Percentiles rank a stretch among this genome's conserved stretches.
phyloP scores from a whole-genome alignment of 2,888 invertebrate genomes.

The Alviniconcha strummeri region DNA sequence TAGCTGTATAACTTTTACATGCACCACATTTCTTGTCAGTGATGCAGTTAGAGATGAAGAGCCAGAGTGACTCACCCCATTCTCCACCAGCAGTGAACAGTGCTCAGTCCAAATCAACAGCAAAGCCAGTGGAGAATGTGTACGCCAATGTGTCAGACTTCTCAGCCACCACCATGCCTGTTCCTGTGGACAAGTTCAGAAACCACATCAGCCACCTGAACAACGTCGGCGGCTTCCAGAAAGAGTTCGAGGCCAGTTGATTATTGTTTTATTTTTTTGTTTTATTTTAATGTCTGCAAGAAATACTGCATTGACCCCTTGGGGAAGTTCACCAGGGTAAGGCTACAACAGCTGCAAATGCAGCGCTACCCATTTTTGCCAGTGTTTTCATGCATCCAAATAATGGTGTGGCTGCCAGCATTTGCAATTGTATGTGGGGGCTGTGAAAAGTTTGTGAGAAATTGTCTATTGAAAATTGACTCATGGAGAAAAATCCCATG shows the following conservation, averaged over 20 bases:
- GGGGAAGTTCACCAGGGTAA: no score
- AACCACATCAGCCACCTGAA: not conserved
- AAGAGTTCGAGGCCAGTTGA: constrained; percentile 12
- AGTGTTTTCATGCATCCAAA: no score
- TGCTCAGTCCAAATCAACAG: not conserved
- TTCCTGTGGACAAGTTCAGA: constrained; percentile 8
- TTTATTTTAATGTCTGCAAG: no score
- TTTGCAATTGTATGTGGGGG: no score
- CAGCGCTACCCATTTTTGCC: no score
- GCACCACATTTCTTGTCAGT: not conserved
- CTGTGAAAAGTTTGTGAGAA: no score
- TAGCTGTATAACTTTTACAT: not conserved
- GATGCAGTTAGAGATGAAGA: not conserved
- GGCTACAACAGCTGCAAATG: no score
- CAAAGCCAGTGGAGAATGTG: not conserved
- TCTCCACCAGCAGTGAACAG: not conserved
- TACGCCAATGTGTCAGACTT: not conserved
- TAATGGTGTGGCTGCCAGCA: no score
- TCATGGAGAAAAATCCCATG: no score
- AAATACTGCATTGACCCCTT: no score
- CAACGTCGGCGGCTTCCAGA: not conserved
- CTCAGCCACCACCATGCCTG: not conserved
- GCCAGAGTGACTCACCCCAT: not conserved
- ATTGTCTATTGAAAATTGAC: no score
- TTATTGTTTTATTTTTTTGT: no score